Base-by-base conservation (phyloP, 2,888 invertebrate species). In the Leptinotarsa haldemani region DNA sequence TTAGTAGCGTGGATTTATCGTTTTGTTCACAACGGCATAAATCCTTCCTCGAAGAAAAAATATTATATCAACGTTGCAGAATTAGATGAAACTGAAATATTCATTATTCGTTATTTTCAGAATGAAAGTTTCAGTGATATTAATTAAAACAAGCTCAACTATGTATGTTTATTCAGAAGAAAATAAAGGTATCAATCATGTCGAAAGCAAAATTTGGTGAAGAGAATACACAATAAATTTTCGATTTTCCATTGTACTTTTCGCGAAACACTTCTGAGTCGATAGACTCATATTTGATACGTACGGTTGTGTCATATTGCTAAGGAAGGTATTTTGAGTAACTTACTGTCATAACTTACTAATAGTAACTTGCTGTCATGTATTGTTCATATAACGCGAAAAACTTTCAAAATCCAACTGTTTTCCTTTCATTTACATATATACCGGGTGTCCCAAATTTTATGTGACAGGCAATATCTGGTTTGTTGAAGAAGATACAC, bases 141-240 rank as follows among this genome's bases (percentile, higher is more conserved):
- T 64, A 73, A 53, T 13, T 46, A 73, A 47, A 3, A 58, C 2
- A 20, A 58, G 61, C 18, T 74, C n/a, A 61, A 58, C 50, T 18
- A 47, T 56, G 4, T 18, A 52, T 70, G 64, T 64, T 50, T 12
- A 70, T 52, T 5, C 16, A 40, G 3, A n/a, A n/a, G n/a, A n/a
- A n/a, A n/a, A n/a, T n/a, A n/a, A n/a, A n/a, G n/a, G n/a, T n/a
- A n/a, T n/a, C n/a, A n/a, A n/a, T n/a, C n/a, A n/a, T n/a, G n/a
- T 69, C 4, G 25, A 70, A 16, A 52, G 61, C 15, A 22, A 50
- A 18, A 50, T 75, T 9, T 64, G 52, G 15, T 61, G 48, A 25
- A 74, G 74, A 67, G 5, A 56, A 16, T 76, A 78, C 50, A 25
- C 3, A 18, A n/a, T n/a, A n/a, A n/a, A n/a, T n/a, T n/a, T n/a